A percentile compares a stretch with the other conserved stretches of the same genome.
Evolutionary conservation across 2,797 vertebrate genomes (phyloP).

Genomic region (Eulemur coronatus): DNA sequence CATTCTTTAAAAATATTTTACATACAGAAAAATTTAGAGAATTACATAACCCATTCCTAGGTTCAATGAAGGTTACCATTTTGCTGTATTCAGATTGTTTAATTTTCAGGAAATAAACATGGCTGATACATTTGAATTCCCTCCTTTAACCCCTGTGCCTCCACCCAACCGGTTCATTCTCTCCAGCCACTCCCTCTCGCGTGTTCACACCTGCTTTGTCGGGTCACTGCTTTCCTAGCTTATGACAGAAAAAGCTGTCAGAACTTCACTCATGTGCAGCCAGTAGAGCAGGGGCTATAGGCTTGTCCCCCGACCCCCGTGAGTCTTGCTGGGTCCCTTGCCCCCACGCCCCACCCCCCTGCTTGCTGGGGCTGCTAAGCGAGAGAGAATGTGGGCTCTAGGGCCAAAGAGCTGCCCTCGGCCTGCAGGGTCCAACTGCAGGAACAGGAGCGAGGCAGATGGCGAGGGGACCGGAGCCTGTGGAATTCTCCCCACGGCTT

Average conservation of each 20-base stretch:
- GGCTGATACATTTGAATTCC: background rate
- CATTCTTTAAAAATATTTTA: background rate
- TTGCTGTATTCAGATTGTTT: background rate
- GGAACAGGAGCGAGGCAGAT: background rate
- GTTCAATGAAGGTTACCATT: background rate
- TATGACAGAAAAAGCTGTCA: background rate
- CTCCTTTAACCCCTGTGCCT: background rate
- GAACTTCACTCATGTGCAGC: background rate
- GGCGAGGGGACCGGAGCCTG: rapidly evolving
- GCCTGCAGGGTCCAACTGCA: background rate
- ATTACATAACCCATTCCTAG: background rate
- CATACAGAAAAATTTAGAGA: background rate
- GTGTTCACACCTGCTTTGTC: background rate
- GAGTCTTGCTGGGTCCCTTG: background rate
- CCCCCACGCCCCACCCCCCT: too few relatives aligned
- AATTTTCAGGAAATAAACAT: background rate
- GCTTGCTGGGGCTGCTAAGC: background rate
- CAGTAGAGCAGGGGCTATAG: too few relatives aligned
- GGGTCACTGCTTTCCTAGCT: background rate
- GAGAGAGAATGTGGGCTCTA: background rate
- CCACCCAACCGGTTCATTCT: background rate
- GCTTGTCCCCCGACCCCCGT: too few relatives aligned
- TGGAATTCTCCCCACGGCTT: background rate
- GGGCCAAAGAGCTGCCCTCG: too few relatives aligned
- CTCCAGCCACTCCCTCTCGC: background rate